These are phyloP conservation scores for Euclidia mi DNA, from an alignment of 2,888 invertebrate genomes.

Conservation along the genomic window DNA sequence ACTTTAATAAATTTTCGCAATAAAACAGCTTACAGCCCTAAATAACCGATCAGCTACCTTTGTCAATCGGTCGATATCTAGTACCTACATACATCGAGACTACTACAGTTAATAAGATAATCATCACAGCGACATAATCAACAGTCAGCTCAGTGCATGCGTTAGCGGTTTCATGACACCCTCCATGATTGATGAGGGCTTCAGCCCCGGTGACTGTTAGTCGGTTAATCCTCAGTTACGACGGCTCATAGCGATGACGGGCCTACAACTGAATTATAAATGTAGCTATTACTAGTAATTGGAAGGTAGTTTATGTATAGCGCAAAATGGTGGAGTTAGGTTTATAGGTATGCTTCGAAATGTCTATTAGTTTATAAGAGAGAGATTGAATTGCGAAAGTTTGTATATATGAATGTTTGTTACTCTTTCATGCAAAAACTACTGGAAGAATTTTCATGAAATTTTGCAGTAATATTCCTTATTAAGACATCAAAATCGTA, in stretches of 20 bases:
- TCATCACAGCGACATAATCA: slow-evolving; percentile 16
- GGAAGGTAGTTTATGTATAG: slow-evolving; percentile 3
- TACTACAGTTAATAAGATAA: slow-evolving; percentile 12
- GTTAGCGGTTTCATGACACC: slow-evolving; percentile 26
- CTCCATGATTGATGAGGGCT: slow-evolving; percentile 39
- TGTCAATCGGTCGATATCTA: neutral
- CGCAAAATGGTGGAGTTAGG: too few relatives aligned
- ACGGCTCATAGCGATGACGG: slow-evolving; percentile 14
- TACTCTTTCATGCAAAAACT: too few relatives aligned
- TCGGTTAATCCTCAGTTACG: slow-evolving; percentile 29
- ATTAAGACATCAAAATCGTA: too few relatives aligned
- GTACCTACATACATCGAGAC: neutral
- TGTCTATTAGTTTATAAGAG: too few relatives aligned
- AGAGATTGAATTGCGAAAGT: too few relatives aligned
- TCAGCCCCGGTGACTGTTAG: slow-evolving; percentile 17
- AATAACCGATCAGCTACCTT: too few relatives aligned
- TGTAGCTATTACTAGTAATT: slow-evolving; percentile 9
- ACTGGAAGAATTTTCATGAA: too few relatives aligned
- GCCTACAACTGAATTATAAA: slow-evolving; percentile 33
- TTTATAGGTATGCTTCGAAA: too few relatives aligned
- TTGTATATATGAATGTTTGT: too few relatives aligned
- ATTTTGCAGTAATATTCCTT: too few relatives aligned
- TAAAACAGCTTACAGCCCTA: too few relatives aligned
- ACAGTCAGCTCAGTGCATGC: slow-evolving; percentile 10
- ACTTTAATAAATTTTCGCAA: too few relatives aligned